Base-by-base conservation (phyloP, 2,797 vertebrate species). In the Gymnothorax reevesii region DNA sequence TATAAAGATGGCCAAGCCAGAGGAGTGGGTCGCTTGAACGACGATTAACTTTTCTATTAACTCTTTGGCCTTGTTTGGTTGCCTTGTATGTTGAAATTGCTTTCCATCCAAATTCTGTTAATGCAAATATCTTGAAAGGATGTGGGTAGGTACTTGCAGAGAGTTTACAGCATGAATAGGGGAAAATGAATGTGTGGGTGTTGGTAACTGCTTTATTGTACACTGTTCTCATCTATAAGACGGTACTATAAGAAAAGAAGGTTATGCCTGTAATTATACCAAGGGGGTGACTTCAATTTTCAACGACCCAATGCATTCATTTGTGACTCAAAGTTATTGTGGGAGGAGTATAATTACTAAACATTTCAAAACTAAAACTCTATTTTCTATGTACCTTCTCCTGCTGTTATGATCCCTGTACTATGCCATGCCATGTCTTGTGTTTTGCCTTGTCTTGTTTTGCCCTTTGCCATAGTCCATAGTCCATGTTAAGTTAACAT, bases 1-100 rank as follows among this genome's bases (percentile, higher is more conserved):
- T 87, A 83, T 83, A 84, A 83, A 87, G 77, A 73, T 88, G 54
- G 73, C 20, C 42, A n/a, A 27, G 82, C 82, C 7, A 25, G 52
- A 57, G n/a, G 49, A 27, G 13, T 25, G 57, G 82, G 59, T 2
- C n/a, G 54, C 22, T 57, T 52, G 15, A 22, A 75, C 25, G 33
- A 73, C 25, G 25, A 10, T 77, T 22, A 7, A 80, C 17, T 55
- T n/a, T 54, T 55, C 4, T 15, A 20, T 80, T 80, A n/a, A 13
- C 52, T n/a, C 55, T n/a, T 2, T 2, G 6, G 15, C 20, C 52
- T 80, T 15, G 6, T 15, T 20, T 7, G 52, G 12, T 80, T 7
- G 8, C 33, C n/a, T 55, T 7, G 0, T 10, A 15, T 52, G 33
- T 49, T 77, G 42, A 52, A 77, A 52, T 52, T 4, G 73, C 73